Evolutionary conservation across 2,888 invertebrate genomes (phyloP).

Genomic region (Drosophila mimica): DNA sequence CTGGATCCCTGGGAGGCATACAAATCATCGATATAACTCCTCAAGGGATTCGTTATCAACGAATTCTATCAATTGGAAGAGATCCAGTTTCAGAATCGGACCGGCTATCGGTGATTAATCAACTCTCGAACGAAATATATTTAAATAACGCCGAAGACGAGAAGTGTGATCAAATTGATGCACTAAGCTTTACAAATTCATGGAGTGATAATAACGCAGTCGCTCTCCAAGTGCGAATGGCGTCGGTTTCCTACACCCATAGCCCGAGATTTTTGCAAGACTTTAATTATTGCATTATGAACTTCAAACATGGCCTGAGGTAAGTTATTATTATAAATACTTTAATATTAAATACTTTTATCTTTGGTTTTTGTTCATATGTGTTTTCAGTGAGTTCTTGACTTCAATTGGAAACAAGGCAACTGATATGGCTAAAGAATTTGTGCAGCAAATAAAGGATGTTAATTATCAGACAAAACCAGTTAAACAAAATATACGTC

Average conservation of each 20-base stretch:
- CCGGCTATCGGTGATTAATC: constrained; percentile 80
- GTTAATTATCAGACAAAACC: constrained; percentile 49
- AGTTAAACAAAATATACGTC: constrained; percentile 28
- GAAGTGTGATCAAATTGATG: constrained; percentile 82
- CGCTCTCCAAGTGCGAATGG: constrained; percentile 88
- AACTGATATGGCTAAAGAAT: constrained; percentile 96
- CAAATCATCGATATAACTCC: constrained; percentile 95
- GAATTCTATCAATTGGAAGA: constrained; percentile 93
- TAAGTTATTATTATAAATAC: constrained; percentile 57
- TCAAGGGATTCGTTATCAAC: constrained; percentile 92
- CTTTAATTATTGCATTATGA: constrained; percentile 94
- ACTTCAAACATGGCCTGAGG: constrained; percentile 92
- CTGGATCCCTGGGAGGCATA: constrained; percentile 96
- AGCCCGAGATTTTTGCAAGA: constrained; percentile 94
- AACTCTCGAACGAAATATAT: constrained; percentile 84
- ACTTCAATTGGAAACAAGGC: constrained; percentile 95
- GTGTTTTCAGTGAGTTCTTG: constrained; percentile 89
- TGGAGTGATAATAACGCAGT: constrained; percentile 81
- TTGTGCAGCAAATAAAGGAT: constrained; percentile 89
- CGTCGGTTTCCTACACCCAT: constrained; percentile 97
- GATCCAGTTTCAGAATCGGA: constrained; percentile 86
- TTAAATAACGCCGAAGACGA: constrained; percentile 75
- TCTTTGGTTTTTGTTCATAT: not conserved
- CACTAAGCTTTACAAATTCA: constrained; percentile 84
- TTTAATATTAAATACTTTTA: not conserved